Conservation (phyloP, 2,113 vertebrate genomes). For the Acanthisitta chloris region DNA sequence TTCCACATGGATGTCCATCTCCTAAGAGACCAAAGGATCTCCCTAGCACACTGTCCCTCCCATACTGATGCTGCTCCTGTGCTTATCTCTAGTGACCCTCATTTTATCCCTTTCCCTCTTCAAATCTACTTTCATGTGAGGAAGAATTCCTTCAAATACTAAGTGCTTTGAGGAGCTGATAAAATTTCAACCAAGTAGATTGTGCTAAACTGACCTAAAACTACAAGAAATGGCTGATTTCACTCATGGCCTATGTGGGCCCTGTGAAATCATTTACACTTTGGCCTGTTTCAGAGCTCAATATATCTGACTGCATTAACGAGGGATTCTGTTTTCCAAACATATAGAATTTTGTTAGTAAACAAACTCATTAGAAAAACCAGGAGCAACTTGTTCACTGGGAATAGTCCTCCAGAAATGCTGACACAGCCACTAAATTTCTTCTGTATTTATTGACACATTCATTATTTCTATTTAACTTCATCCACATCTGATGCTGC, state of each 20-base stretch:
- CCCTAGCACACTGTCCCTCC: background rate
- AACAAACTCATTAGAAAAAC: background rate
- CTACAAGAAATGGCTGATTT: background rate
- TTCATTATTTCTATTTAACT: background rate
- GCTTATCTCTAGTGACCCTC: background rate
- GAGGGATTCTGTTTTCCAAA: background rate
- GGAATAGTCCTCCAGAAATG: background rate
- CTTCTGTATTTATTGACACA: background rate
- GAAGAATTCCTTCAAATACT: background rate
- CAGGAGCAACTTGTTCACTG: background rate
- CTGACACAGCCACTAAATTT: background rate
- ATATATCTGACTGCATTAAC: background rate
- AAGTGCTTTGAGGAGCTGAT: background rate
- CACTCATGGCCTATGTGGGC: background rate
- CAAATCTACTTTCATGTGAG: background rate
- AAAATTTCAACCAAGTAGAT: too few species aligned
- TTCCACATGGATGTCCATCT: background rate
- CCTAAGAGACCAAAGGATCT: background rate
- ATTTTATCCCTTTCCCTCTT: fast-evolving
- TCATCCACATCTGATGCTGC: background rate
- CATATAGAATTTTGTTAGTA: background rate
- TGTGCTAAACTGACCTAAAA: background rate
- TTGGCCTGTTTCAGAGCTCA: background rate
- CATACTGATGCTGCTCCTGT: background rate
- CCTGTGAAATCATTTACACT: background rate